Evolutionary conservation across 1,140 invertebrate species (phyloP).

Genomic region (Diachasma alloeum): DNA sequence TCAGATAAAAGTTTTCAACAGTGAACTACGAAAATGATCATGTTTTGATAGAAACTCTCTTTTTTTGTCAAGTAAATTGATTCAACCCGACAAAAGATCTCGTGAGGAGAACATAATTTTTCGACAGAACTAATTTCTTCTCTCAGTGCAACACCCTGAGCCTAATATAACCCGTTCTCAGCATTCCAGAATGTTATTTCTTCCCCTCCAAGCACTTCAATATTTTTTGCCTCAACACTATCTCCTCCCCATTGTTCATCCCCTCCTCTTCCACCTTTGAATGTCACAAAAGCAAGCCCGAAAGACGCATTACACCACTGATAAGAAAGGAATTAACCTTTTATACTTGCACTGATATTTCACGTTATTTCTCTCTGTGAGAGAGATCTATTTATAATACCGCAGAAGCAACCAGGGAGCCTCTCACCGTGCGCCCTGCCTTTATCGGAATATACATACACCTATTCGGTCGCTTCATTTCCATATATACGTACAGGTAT

Average conservation of each 20-base stretch:
- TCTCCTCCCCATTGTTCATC: not conserved
- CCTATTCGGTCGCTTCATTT: constrained; percentile 5
- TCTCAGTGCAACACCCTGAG: no score
- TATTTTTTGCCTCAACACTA: not conserved
- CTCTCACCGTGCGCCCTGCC: not conserved
- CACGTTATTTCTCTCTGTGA: not conserved
- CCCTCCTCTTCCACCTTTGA: not conserved
- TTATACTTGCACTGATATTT: not conserved
- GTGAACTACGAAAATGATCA: no score
- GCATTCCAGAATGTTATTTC: no score
- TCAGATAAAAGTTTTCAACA: no score
- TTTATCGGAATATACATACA: not conserved
- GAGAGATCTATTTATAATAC: not conserved
- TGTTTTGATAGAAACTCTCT: no score
- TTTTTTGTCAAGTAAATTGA: no score
- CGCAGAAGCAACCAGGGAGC: not conserved
- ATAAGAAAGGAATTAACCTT: not conserved
- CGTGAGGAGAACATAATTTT: no score
- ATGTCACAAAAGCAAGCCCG: not conserved
- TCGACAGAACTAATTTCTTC: no score
- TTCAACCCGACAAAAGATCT: no score
- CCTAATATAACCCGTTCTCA: no score
- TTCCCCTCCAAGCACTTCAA: not conserved
- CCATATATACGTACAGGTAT: not conserved
- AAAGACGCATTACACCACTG: not conserved